A percentile compares a stretch with the other conserved stretches of the same genome.
These are phyloP conservation scores for Epinephelus fuscoguttatus DNA, from an alignment of 2,113 vertebrate genomes.

Conservation along the genomic window DNA sequence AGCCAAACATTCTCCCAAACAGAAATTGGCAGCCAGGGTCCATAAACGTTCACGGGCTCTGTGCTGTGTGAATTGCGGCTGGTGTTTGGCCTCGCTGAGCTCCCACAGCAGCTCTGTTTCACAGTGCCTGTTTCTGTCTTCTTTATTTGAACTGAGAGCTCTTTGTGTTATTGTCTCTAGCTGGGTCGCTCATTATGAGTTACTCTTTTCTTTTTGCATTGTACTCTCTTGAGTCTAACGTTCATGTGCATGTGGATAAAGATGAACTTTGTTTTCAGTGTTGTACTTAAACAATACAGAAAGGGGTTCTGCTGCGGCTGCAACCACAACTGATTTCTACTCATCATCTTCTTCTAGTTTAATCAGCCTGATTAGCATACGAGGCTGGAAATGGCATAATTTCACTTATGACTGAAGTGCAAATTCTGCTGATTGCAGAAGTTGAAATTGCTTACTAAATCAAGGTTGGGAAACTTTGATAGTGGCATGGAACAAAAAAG, in stretches of 20 bases:
- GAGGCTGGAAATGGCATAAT: constrained; percentile 30
- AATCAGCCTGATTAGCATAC: constrained; percentile 61
- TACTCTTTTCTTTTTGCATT: constrained; percentile 21
- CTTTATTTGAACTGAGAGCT: constrained; percentile 37
- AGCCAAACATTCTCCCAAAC: constrained; percentile 42
- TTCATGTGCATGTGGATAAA: constrained; percentile 14
- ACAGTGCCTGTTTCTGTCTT: constrained; percentile 21
- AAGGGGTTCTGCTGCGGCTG: constrained; percentile 16
- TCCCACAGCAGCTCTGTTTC: constrained; percentile 30
- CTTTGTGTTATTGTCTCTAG: constrained; percentile 30
- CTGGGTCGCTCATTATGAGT: constrained; percentile 46
- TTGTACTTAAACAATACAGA: constrained; percentile 35
- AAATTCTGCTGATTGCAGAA: constrained; percentile 57
- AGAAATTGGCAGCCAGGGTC: constrained; percentile 37
- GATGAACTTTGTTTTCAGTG: constrained; percentile 3
- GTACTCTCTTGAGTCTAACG: constrained; percentile 32
- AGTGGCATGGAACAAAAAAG: not conserved
- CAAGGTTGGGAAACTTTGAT: constrained; percentile 45
- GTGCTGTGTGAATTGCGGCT: constrained; percentile 42
- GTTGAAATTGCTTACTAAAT: constrained; percentile 28
- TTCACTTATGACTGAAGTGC: constrained; percentile 38
- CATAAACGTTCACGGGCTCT: constrained; percentile 29
- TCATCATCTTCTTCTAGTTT: constrained; percentile 32
- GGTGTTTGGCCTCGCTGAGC: constrained; percentile 45
- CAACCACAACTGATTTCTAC: constrained; percentile 12